Evolutionary conservation across 1,140 invertebrate species (phyloP), one percentile per base, ranked within the genome.

Genomic region (Theocolax elegans): DNA sequence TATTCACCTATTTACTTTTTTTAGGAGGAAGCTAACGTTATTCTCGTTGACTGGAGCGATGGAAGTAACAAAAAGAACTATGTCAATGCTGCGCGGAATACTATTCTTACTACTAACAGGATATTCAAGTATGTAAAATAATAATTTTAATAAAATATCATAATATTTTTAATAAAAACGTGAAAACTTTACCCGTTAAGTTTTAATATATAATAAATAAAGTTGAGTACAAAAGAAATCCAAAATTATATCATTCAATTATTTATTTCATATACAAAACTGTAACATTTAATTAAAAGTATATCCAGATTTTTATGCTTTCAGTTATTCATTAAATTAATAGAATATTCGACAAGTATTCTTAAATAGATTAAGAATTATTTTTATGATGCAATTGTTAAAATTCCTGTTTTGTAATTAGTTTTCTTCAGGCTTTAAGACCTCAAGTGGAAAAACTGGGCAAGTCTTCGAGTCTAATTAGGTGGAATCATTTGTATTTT

Each of bases 41-140:
- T 71, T 49, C 7, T 65, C n/a, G 44, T 71, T 13, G 68, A 71
- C 23, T 71, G 68, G 68, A 71, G 68, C 17, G 3, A 25, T 25
- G 60, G 53, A 0, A 65, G 60, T 19, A 65, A 58, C 10, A 19
- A 19, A 0, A 65, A 65, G 23, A 71, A 71, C 27, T 71, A 71
- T 12, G 53, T 65, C n/a, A 54, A 65, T 49, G 60, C 68, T 64
- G 68, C 68, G 19, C n/a, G 35, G 10, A 71, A 71, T 35, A 71
- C 68, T 42, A 15, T 25, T 17, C 8, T 51, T 3, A 17, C 53
- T 19, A 40, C 60, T 13, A 48, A 64, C 38, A 23, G 35, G 17
- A 64, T 65, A 49, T 42, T 59, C 40, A 67, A 67, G 65, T 67
- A 58, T 35, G 49, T 35, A 51, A 13, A 23, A 21, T 35, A 35